Base-by-base conservation (phyloP, 2,113 vertebrate species). In the Hippocampus zosterae region DNA sequence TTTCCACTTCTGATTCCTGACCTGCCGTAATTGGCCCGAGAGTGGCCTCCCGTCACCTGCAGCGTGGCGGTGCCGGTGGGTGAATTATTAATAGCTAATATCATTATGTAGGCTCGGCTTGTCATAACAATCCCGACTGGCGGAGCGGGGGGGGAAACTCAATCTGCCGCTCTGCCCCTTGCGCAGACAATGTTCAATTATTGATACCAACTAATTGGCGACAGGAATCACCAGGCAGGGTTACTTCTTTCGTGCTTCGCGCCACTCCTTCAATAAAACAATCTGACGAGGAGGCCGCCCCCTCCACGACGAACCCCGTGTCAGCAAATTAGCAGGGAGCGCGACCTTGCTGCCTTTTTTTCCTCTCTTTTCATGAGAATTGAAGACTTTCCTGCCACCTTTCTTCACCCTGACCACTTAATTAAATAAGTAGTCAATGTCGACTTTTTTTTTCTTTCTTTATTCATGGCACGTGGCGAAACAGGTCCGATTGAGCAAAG, bases 181-280 rank as follows among this genome's bases (percentile, higher is more conserved):
- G 88, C 91, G 91, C 94, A 94, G 92, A 90, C 91, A 93, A 94
- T 91, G 91, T 93, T 97, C 94, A 95, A 97, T 94, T 96, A 97
- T 97, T 97, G 93, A 97, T 97, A 92, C 76, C 73, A 92, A 94
- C 93, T 97, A 97, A 97, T 97, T 97, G 95, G 95, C 94, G 92
- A 97, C 95, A 97, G 95, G 94, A 93, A 94, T 95, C 92, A 84
- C 67, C 86, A 94, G 94, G 93, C 93, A 94, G 92, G 89, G 89
- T 92, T 93, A 93, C 94, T 93, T 92, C 91, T 91, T 91, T 60
- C 27, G 27, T 16, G 8, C 15, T 29, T 59, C 8, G 6, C 90
- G 88, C 91, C 89, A 90, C 92, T 94, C 90, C 93, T 93, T 93
- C 92, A 94, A 94, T 89, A 92, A 33, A 92, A 87, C 92, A 89